phyloP scores from a whole-genome alignment of 2,797 vertebrate species.

The Brotogeris chrysoptera region DNA sequence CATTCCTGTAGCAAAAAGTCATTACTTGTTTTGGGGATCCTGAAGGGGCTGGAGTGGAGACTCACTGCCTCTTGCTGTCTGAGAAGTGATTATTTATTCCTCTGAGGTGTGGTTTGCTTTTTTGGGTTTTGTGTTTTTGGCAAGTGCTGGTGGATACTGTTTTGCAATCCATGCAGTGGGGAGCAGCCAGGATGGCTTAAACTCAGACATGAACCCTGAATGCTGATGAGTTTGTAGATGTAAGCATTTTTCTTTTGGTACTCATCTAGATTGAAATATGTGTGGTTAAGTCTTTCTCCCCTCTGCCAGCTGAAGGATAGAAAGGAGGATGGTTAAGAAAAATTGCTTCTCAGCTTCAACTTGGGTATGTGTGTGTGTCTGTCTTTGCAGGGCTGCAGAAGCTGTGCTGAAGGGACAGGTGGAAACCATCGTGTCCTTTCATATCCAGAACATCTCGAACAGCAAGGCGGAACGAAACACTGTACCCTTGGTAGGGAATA shows the following conservation, averaged over 20 bases:
- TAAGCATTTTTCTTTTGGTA: not conserved
- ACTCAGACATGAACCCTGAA: not conserved
- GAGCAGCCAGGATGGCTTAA: not conserved
- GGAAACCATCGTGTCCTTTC: conserved; percentile 97
- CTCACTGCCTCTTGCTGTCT: not conserved
- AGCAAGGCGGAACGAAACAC: conserved; percentile 92
- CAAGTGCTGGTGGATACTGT: not conserved
- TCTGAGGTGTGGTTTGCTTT: not conserved
- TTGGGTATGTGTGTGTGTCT: conserved; percentile 1
- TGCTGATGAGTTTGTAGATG: not conserved
- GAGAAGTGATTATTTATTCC: not conserved
- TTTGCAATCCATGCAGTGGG: not conserved
- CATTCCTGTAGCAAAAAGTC: not conserved
- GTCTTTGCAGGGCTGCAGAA: conserved; percentile 91
- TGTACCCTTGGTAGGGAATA: conserved; percentile 87
- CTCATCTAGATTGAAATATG: not conserved
- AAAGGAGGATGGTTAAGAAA: not conserved
- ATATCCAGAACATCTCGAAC: conserved; percentile 98
- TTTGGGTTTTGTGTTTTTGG: not conserved
- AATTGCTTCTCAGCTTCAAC: not conserved
- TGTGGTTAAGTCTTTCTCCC: not conserved
- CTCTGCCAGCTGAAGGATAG: not conserved
- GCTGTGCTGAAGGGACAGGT: conserved; percentile 95
- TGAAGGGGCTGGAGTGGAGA: not conserved
- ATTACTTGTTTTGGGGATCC: not conserved